Base-by-base conservation (phyloP, 2,797 vertebrate species). In the Halcyon badia region DNA sequence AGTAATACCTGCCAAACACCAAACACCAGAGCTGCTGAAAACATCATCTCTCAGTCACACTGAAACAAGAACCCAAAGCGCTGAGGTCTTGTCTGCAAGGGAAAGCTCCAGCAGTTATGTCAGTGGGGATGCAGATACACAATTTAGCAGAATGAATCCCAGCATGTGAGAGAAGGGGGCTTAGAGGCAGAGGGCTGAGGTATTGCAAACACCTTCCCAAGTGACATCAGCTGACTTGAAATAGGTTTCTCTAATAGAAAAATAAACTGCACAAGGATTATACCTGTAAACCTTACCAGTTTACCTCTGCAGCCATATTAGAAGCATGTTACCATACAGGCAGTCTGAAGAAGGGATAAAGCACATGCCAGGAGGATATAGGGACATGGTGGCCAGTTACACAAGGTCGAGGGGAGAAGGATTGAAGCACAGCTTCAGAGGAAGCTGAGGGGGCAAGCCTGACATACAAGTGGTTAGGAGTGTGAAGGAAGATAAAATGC, bases 401-500 rank as follows among this genome's bases (percentile, higher is more conserved):
- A 14, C 28, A 64, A 49, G 65, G 78, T 87, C 83, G 87, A 80
- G 60, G 64, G 57, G 44, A 93, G 75, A 83, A 82, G 25, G 42
- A 25, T 39, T 94, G 68, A 80, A 81, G 57, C 82, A 94, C 82
- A 84, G 85, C 75, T 81, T 94, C 85, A 93, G 81, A 91, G 35
- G 46, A 91, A 84, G 39, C 24, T 5, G 4, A 14, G 33, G 10
- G 51, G 41, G 33, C 33, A 81, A 35, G 39, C 85, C 68, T 77
- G 86, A 94, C 35, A 52, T 65, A 57, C 16, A 30, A 49, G 19
- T 39, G 46, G 90, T 87, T 87, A 89, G 54, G 61, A 96, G 52
- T n/a, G 41, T 81, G 62, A 91, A 58, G 52, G 60, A 97, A 94
- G 87, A 96, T 70, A 94, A 96, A 97, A 95, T 90, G 65, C 75